These are phyloP conservation scores for Drosophila barbarae DNA, from an alignment of 2,888 invertebrate species.

Conservation along the genomic window DNA sequence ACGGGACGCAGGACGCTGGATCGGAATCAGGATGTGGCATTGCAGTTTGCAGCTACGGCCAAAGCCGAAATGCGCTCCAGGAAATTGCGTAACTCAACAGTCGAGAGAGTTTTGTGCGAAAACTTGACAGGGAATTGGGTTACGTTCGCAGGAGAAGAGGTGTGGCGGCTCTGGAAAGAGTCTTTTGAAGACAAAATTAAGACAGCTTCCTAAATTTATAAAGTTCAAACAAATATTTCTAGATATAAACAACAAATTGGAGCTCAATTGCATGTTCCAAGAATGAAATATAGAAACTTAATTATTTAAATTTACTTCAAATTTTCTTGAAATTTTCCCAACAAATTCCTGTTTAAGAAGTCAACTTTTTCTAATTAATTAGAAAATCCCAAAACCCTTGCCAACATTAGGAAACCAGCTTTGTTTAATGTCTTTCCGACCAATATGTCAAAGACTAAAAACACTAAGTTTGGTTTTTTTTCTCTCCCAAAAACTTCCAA, in stretches of 20 bases:
- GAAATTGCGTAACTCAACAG: slow-evolving; percentile 43
- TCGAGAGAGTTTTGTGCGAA: slow-evolving; percentile 23
- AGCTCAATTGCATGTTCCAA: too few relatives aligned
- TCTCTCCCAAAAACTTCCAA: not conserved
- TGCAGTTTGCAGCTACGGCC: slow-evolving; percentile 44
- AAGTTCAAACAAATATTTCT: not conserved
- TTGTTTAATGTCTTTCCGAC: slow-evolving; percentile 5
- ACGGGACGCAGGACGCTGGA: slow-evolving; percentile 1
- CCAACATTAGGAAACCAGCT: slow-evolving; percentile 5
- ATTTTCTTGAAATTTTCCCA: not conserved
- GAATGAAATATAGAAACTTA: not conserved
- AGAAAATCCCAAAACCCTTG: not conserved
- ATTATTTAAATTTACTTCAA: not conserved
- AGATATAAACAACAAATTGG: not conserved
- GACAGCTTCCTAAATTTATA: not conserved
- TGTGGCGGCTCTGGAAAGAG: too few relatives aligned
- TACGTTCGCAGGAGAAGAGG: slow-evolving; percentile 9
- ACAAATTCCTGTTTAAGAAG: accelerated
- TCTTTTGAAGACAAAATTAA: slow-evolving; percentile 2
- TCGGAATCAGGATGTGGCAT: slow-evolving; percentile 52
- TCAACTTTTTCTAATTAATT: not conserved
- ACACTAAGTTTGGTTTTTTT: not conserved
- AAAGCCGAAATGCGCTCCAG: slow-evolving; percentile 27
- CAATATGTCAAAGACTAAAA: not conserved
- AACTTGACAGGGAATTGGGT: slow-evolving; percentile 38